Conservation (phyloP, 1,140 invertebrate genomes). For the Chlorops oryzae region DNA sequence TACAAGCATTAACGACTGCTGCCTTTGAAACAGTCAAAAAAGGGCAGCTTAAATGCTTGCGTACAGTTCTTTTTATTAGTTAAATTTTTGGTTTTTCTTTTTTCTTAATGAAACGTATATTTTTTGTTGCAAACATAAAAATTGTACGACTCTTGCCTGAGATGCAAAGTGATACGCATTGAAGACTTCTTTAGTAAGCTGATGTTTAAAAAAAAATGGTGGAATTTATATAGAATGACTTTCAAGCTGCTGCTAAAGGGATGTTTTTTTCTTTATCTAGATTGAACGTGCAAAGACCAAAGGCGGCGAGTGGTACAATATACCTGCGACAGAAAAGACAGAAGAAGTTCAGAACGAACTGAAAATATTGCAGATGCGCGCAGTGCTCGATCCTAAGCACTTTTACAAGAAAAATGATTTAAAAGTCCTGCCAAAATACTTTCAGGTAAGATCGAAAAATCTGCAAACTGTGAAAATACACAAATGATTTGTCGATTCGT, state of each 20-base stretch:
- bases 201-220: slow-evolving; percentile 21
- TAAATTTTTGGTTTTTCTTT: slow-evolving; percentile 5
- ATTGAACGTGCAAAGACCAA: slow-evolving; percentile 67
- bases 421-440: slow-evolving; percentile 83
- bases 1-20: slow-evolving; percentile 14
- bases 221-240: not conserved
- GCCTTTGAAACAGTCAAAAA: no score
- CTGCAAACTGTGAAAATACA: slow-evolving; percentile 10
- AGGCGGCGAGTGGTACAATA: slow-evolving; percentile 79
- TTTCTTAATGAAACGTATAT: slow-evolving; percentile 6
- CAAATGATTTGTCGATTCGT: no score
- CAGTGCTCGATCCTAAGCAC: slow-evolving; percentile 82
- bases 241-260: not conserved
- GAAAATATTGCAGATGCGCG: slow-evolving; percentile 83
- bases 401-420: slow-evolving; percentile 92
- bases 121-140: not conserved
- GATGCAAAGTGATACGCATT: slow-evolving; percentile 18
- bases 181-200: slow-evolving; percentile 48
- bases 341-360: slow-evolving; percentile 83
- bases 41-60: no score
- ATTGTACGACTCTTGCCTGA: slow-evolving; percentile 10
- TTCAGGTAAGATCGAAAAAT: slow-evolving; percentile 67
- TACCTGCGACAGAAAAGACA: slow-evolving; percentile 81
- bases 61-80: no score
- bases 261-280: slow-evolving; percentile 34